Evolutionary conservation across 2,797 vertebrate species (phyloP), one percentile per base, ranked within the genome.

Genomic region (Streptopelia turtur): DNA sequence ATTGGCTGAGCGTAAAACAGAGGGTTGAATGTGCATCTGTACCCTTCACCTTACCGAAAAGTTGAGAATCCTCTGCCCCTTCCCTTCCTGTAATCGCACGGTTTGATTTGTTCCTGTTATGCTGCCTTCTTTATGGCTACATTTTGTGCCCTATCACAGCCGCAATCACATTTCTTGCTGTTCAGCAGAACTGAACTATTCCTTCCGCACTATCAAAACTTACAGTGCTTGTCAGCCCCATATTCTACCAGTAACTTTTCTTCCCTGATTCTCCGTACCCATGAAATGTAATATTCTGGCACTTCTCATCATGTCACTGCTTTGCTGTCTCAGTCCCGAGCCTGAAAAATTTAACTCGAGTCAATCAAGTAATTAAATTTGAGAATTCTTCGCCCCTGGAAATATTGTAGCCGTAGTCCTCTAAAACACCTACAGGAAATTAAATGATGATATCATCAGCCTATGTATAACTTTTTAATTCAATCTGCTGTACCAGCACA

Each of bases 401-500:
- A 87, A 82, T 17, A 17, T 25, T 86, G 47, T 15, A 78, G 74
- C 47, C 65, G 30, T 35, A 47, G 1, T 24, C 30, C 52, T 77
- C 77, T 76, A 52, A 56, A 74, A 90, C 55, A 81, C 20, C 50
- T 37, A 56, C 63, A 96, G 96, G 95, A 97, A 96, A 97, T 97
- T 93, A 95, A 94, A 95, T 5, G 20, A 30, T 79, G 66, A 59
- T 92, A 91, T 74, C 84, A 89, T 68, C 86, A 83, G 88, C 25
- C 74, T 65, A 60, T 20, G 66, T 59, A 49, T 63, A 92, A 90
- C 90, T 79, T 90, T 82, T 79, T 70, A 56, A 94, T 87, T 90
- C 89, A 79, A 53, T 22, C 55, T 89, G 86, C 83, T 71, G 64
- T 69, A 84, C 13, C 37, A 83, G 65, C 72, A 28, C 22, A 43